Evolutionary conservation across 2,797 vertebrate genomes (phyloP).

Genomic region (Tapera naevia): DNA sequence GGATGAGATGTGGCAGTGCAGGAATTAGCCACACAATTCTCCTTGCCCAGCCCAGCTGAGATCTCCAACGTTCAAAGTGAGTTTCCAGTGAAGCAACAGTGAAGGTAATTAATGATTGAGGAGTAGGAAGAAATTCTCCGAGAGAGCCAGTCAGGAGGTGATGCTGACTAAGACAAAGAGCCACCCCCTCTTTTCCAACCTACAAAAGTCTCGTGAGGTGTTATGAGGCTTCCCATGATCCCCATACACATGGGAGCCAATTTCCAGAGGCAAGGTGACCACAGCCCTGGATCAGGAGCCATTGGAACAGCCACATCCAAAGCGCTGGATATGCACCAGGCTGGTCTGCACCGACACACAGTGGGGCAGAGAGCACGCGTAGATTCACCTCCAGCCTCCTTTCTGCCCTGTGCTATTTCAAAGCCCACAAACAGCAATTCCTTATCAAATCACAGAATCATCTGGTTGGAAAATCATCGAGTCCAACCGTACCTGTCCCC

Average conservation of each 20-base stretch:
- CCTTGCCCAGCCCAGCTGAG: background rate
- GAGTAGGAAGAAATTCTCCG: background rate
- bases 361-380: background rate
- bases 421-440: background rate
- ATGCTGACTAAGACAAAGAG: background rate
- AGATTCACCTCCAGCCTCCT: background rate
- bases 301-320: background rate
- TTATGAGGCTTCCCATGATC: background rate
- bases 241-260: background rate
- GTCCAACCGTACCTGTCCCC: too few relatives aligned
- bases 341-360: too few relatives aligned
- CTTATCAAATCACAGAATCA: too few relatives aligned
- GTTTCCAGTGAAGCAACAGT: background rate
- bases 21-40: background rate
- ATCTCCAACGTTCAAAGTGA: background rate
- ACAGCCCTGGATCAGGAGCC: background rate
- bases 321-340: too few relatives aligned
- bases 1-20: background rate
- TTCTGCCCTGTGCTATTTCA: background rate
- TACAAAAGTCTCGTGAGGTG: background rate
- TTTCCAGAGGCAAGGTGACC: background rate
- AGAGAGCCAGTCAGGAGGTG: background rate
- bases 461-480: too few relatives aligned
- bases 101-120: fast-evolving
- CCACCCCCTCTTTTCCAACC: background rate